A percentile compares a stretch with the other conserved stretches of the same genome.
Evolutionary conservation across 2,113 vertebrate species (phyloP).

Genomic region (Tupaia chinensis): DNA sequence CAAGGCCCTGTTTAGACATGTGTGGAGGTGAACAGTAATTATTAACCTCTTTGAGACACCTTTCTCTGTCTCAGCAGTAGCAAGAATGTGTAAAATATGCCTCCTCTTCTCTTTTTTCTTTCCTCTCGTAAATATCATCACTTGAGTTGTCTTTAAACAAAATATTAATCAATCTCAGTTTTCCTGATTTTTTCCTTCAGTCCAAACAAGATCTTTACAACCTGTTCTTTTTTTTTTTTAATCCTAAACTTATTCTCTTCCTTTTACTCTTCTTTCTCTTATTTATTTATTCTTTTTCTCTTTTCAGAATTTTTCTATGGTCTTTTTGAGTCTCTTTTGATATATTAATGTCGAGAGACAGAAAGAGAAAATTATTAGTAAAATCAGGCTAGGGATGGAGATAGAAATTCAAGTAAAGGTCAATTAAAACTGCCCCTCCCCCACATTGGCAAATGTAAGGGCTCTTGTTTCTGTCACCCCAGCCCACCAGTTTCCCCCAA

Average conservation of each 20-base stretch:
- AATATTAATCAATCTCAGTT: not conserved
- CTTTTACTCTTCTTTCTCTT: constrained; percentile 33
- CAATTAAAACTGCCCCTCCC: constrained; percentile 46
- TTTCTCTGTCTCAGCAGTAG: not conserved
- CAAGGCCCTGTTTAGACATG: not conserved
- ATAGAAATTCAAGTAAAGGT: constrained; percentile 45
- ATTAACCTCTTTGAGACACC: not conserved
- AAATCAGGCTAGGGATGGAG: not conserved
- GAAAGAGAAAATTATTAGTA: constrained; percentile 44
- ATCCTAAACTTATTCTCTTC: constrained; percentile 6
- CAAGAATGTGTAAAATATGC: constrained; percentile 37
- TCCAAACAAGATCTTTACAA: constrained; percentile 52
- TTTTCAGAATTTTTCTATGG: constrained; percentile 53
- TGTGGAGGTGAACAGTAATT: not conserved
- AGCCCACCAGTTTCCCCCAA: constrained; percentile 71
- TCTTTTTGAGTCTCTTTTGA: constrained; percentile 33
- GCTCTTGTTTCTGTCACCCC: constrained; percentile 61
- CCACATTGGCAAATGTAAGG: constrained; percentile 38
- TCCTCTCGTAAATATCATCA: constrained; percentile 25
- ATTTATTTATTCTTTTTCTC: constrained; percentile 41
- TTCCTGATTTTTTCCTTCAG: constrained; percentile 8
- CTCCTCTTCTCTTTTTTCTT: constrained; percentile 46
- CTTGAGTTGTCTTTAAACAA: constrained; percentile 40
- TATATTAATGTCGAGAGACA: constrained; percentile 22
- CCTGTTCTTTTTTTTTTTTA: not conserved